These are phyloP conservation scores for Sebastes hubbsi DNA, from an alignment of 2,797 vertebrate genomes.

Conservation along the genomic window DNA sequence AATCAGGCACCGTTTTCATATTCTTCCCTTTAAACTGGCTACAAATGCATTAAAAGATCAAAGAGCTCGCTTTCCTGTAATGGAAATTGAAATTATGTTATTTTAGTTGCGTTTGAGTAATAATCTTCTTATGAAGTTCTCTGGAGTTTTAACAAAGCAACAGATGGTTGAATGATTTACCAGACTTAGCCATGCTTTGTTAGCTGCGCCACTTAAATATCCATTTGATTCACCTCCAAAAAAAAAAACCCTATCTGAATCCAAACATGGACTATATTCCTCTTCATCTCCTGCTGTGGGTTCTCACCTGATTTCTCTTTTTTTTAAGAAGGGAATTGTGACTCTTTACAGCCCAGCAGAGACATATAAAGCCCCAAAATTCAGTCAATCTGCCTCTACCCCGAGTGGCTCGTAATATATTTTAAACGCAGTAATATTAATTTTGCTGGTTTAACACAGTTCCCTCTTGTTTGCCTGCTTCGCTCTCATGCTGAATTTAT, in stretches of 20 bases:
- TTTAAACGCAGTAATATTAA: constrained; percentile 39
- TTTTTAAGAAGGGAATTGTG: constrained; percentile 7
- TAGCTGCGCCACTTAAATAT: constrained; percentile 41
- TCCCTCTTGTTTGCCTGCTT: constrained; percentile 34
- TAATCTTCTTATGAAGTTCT: constrained; percentile 70
- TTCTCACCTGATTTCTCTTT: not conserved
- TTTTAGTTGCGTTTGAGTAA: constrained; percentile 66
- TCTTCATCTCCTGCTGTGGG: constrained; percentile 5
- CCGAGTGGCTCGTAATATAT: constrained; percentile 40
- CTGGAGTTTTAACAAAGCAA: constrained; percentile 68
- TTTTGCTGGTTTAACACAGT: constrained; percentile 28
- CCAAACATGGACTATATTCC: constrained; percentile 15
- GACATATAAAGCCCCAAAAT: constrained; percentile 2
- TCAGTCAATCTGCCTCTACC: constrained; percentile 17
- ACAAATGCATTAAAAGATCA: constrained; percentile 72
- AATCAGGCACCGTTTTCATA: constrained; percentile 69
- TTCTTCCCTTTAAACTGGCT: constrained; percentile 62
- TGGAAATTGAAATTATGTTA: constrained; percentile 68
- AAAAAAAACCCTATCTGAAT: constrained; percentile 20
- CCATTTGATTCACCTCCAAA: constrained; percentile 51
- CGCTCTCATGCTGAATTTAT: constrained; percentile 50
- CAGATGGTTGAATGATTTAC: constrained; percentile 73
- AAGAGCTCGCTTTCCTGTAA: constrained; percentile 58
- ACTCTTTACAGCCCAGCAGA: constrained; percentile 26
- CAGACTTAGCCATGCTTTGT: constrained; percentile 48